phyloP scores from a whole-genome alignment of 2,797 vertebrate genomes.

The Sarcoramphus papa region DNA sequence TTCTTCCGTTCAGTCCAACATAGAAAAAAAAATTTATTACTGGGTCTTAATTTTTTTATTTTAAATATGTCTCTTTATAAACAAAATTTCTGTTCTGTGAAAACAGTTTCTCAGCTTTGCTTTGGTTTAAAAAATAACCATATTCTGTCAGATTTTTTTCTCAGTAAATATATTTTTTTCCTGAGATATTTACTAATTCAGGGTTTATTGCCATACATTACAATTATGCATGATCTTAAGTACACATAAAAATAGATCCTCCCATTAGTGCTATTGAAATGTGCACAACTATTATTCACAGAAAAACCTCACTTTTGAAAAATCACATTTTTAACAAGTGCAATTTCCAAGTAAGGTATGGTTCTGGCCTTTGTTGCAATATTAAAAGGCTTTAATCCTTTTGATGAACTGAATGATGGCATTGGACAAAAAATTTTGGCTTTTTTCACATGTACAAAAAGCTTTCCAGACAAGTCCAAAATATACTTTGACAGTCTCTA shows the following conservation, averaged over 20 bases:
- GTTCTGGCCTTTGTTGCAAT: neutral
- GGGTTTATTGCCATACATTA: neutral
- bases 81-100: neutral
- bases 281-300: neutral
- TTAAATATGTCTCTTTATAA: neutral
- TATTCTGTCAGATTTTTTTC: neutral
- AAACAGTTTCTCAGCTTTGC: neutral
- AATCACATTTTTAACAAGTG: neutral
- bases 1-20: neutral
- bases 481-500: neutral
- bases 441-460: neutral
- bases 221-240: neutral
- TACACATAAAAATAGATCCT: neutral
- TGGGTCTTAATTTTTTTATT: neutral
- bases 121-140: neutral
- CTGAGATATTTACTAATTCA: neutral
- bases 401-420: neutral
- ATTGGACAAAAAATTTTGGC: rapidly evolving
- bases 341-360: neutral
- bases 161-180: neutral
- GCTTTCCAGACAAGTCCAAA: neutral
- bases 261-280: neutral
- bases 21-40: neutral
- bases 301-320: neutral
- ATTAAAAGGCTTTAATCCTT: neutral